Base-by-base conservation (phyloP, 2,113 vertebrate genomes). In the Cichladusa arquata region DNA sequence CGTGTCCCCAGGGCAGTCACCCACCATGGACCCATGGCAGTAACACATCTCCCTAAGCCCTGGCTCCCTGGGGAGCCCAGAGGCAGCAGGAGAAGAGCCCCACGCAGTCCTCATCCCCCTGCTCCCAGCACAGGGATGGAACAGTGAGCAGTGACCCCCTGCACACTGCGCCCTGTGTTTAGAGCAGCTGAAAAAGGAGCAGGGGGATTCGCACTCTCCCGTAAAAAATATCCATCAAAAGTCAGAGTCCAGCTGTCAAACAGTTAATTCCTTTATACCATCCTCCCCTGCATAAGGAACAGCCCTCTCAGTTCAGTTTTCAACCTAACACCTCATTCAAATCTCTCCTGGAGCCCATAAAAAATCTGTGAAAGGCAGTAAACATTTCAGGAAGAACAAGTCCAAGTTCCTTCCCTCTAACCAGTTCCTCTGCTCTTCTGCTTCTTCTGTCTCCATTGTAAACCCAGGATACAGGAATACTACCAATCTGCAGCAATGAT, bases 301-400 rank as follows among this genome's bases (percentile, higher is more conserved):
- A 85, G 88, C 86, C 86, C 61, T 93, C 81, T 86, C 92, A 79
- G 91, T 92, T 96, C 89, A 84, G 91, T 84, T 95, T 97, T 92
- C 95, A 95, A 84, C 73, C 77, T 93, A 93, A 95, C 93, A 97
- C 96, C 84, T 97, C 91, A 92, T 96, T 92, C 65, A 93, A 51
- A 91, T 95, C 73, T 84, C 92, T 95, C 94, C 69, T 85, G 70
- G 65, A 95, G 91, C 86, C 94, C 86, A 89, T 95, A 96, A 95
- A 96, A 91, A 93, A 74, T 31, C 81, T 87, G 94, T 91, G 81
- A 94, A 95, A 95, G 65, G 72, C 83, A 88, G 86, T 88, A 97
- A 97, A 97, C 87, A 91, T 74, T 92, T 95, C 86, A 93, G 88
- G 65, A 88, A 84, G 38, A 92, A 64, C 28, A 77, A 93, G 24